Base-by-base conservation (phyloP, 2,888 invertebrate species). In the Caenorhabditis sp. region DNA sequence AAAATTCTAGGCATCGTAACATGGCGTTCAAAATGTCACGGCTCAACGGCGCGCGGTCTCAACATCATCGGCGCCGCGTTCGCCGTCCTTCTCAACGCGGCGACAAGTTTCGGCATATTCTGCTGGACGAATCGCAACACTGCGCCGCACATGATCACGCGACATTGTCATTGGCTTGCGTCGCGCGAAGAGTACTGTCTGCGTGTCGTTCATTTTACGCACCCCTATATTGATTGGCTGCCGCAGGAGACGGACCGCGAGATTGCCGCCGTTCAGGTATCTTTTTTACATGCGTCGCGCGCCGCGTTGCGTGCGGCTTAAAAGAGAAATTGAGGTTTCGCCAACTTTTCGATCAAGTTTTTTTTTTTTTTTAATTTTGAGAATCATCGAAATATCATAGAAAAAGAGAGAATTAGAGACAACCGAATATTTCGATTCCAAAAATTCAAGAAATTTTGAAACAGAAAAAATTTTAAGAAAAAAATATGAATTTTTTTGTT, bases 171-270 rank as follows among this genome's bases (percentile, higher is more conserved):
- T 36, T 80, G 80, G 80, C 26, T 70, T 19, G 58, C 65, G 1
- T 49, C 64, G 53, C 66, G 71, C n/a, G 76, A 76, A 36, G 71
- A 63, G 1, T 76, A 80, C 27, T 81, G 81, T 60, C 51, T 76
- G 36, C 66, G 81, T 31, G 73, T 74, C 6, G 66, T 81, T 51
- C 81, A 81, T 60, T 81, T 79, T 59, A 79, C 79, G 2, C 74
- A 70, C 49, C 82, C 82, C 3, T 82, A 82, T 64, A 79, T 80
- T 49, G 77, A 82, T 43, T 81, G 81, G 81, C 64, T 76, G 37
- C 74, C 72, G 1, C 72, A 73, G n/a, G 78, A 80, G 53, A 74
- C 80, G 0, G 79, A 79, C 12, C 51, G 76, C 31, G 82, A 82
- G 54, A 76, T 82, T 10, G 75, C 77, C 8, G 77, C 78, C 1